phyloP scores from a whole-genome alignment of 2,797 vertebrate species.

The Acrossocheilus fasciatus region DNA sequence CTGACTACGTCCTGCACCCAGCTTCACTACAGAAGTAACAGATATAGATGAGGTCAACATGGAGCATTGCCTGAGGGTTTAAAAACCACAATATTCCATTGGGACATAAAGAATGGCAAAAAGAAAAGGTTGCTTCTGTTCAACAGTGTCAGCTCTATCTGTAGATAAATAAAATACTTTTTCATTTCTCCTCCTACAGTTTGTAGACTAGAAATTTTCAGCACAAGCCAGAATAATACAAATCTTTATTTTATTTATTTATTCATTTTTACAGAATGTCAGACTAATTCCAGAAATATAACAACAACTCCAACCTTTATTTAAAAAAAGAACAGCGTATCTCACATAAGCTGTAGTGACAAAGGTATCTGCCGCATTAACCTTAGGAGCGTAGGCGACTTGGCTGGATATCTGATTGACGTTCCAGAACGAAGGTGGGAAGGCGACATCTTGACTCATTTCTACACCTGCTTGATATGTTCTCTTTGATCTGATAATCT shows the following conservation, averaged over 20 bases:
- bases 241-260: slow-evolving; percentile 20
- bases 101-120: slow-evolving; percentile 52
- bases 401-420: background rate
- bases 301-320: background rate
- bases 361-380: slow-evolving; percentile 34
- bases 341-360: background rate
- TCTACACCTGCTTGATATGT: slow-evolving; percentile 18
- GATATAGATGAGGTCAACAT: slow-evolving; percentile 63
- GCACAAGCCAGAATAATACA: slow-evolving; percentile 12
- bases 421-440: slow-evolving; percentile 10
- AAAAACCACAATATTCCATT: slow-evolving; percentile 60
- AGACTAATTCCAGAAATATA: slow-evolving; percentile 1
- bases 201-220: background rate
- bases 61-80: slow-evolving; percentile 64
- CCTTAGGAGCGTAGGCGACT: slow-evolving; percentile 24
- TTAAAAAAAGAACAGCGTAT: background rate
- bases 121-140: slow-evolving; percentile 52
- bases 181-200: slow-evolving; percentile 12
- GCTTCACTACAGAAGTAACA: slow-evolving; percentile 54
- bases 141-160: slow-evolving; percentile 51
- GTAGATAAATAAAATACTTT: slow-evolving; percentile 37
- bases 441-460: slow-evolving; percentile 41
- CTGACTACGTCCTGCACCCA: slow-evolving; percentile 55
- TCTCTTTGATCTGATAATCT: slow-evolving; percentile 37
- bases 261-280: background rate